Conservation (phyloP, 2,888 invertebrate genomes). For the Rhogogaster chlorosoma region DNA sequence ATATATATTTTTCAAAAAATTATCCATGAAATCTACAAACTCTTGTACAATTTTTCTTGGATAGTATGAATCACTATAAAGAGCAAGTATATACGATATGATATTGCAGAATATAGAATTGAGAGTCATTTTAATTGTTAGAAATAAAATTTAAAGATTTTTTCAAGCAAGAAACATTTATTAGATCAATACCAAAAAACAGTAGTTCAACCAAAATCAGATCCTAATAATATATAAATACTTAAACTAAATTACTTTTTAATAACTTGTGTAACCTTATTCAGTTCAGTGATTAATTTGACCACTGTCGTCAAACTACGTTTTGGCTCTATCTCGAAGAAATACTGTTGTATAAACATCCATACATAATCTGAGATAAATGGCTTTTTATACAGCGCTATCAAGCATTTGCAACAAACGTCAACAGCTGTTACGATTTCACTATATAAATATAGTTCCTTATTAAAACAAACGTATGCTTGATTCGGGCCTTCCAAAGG, state of each 20-base stretch:
- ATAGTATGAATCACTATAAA: constrained; percentile 39
- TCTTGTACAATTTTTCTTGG: constrained; percentile 47
- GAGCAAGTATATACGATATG: constrained; percentile 36
- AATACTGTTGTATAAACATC: not conserved
- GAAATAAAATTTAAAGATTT: not conserved
- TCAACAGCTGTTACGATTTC: not conserved
- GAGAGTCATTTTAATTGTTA: not conserved
- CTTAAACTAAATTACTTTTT: not conserved
- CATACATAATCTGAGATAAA: not conserved
- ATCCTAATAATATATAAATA: not conserved
- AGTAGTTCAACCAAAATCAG: not conserved
- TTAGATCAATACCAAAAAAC: not conserved
- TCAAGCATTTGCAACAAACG: not conserved
- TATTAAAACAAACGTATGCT: not conserved
- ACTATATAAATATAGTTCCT: not conserved
- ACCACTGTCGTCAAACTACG: too few species aligned
- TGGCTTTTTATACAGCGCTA: not conserved
- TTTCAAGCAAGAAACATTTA: not conserved
- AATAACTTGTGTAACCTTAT: not conserved
- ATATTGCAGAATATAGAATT: constrained; percentile 23
- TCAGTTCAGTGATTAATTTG: too few species aligned
- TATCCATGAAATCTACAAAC: constrained; percentile 32
- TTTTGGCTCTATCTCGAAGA: not conserved
- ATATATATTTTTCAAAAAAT: constrained; percentile 34
- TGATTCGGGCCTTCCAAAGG: not conserved